These are phyloP conservation scores for Hydroisotoma schaefferi DNA, from an alignment of 2,888 invertebrate genomes.

Conservation along the genomic window DNA sequence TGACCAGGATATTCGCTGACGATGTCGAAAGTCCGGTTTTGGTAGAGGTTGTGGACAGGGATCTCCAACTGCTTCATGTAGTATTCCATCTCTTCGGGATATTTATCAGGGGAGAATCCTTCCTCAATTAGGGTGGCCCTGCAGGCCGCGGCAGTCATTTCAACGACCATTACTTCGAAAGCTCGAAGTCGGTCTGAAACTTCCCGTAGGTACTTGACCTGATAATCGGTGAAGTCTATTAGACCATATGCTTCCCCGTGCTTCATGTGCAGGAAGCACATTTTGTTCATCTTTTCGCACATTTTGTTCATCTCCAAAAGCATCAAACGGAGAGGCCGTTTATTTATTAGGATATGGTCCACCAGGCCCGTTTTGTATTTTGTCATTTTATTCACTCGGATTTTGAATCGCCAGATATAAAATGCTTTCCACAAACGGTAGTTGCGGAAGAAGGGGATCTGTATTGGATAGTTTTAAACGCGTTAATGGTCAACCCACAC, in stretches of 20 bases:
- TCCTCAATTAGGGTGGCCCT: conserved; percentile 68
- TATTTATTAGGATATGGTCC: conserved; percentile 69
- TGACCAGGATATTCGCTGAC: conserved; percentile 54
- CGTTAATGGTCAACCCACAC: not conserved
- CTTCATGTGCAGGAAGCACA: conserved; percentile 40
- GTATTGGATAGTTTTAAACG: too few relatives aligned
- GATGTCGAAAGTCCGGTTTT: conserved; percentile 32
- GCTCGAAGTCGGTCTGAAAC: conserved; percentile 51
- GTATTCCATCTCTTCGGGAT: conserved; percentile 43
- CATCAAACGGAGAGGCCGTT: conserved; percentile 67
- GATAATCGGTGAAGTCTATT: conserved; percentile 32
- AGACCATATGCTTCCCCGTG: conserved; percentile 30
- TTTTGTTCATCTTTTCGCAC: conserved; percentile 56
- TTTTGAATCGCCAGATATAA: conserved; percentile 72
- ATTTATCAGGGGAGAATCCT: conserved; percentile 75
- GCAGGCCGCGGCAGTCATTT: conserved; percentile 67
- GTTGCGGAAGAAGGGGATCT: conserved; percentile 53
- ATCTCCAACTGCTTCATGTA: conserved; percentile 39
- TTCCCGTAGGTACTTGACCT: conserved; percentile 45
- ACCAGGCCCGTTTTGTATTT: conserved; percentile 61
- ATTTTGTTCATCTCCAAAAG: conserved; percentile 67
- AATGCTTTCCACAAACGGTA: conserved; percentile 64
- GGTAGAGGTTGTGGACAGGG: conserved; percentile 16
- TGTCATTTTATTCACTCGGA: conserved; percentile 66
- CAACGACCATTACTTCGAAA: conserved; percentile 53